Conservation (phyloP, 2,113 vertebrate genomes). For the Scophthalmus maximus region DNA sequence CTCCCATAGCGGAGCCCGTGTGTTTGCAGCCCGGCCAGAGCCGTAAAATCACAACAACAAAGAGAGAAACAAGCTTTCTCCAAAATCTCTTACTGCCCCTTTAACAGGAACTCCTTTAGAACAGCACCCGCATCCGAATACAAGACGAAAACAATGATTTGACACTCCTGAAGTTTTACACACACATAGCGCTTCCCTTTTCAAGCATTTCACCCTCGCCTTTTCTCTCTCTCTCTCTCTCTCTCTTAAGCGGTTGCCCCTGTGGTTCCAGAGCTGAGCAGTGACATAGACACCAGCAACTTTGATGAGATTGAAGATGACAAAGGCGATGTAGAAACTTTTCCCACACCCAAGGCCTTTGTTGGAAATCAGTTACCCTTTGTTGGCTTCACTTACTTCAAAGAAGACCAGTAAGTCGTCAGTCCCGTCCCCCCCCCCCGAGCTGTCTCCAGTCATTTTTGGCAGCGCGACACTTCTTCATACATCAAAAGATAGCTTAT, state of each 20-base stretch:
- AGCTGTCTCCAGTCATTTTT: background rate
- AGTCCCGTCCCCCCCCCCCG: no score
- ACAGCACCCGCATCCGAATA: no score
- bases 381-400: conserved; percentile 98
- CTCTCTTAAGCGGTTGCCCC: conserved; percentile 89
- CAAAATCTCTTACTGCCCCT: no score
- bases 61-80: no score
- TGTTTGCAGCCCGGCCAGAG: no score
- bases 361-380: conserved; percentile 98
- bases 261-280: conserved; percentile 97
- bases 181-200: conserved; percentile 23
- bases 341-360: conserved; percentile 96
- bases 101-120: background rate
- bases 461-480: background rate
- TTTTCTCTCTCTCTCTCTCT: background rate
- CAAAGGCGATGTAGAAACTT: conserved; percentile 97
- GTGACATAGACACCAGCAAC: conserved; percentile 98
- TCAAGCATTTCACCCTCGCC: conserved; percentile 12
- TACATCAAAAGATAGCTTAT: background rate
- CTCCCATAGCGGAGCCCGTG: no score
- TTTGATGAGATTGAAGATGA: conserved; percentile 99
- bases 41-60: no score
- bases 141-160: background rate
- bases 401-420: conserved; percentile 93
- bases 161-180: background rate